These are phyloP conservation scores for Andricus curvator DNA, from an alignment of 2,888 invertebrate genomes.

Conservation along the genomic window DNA sequence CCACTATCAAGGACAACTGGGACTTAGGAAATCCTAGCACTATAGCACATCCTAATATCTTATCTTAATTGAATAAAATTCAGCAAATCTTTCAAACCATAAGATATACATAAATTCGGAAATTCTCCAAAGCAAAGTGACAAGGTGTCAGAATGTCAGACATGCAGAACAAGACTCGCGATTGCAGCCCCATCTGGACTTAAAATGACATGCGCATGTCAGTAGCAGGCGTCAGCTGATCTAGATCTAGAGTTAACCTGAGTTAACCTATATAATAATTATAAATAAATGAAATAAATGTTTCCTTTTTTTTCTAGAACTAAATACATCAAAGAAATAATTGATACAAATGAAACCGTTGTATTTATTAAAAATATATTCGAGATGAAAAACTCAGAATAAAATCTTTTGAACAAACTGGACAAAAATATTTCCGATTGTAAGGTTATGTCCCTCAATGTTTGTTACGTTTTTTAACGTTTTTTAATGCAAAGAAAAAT, in stretches of 20 bases:
- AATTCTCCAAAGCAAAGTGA: constrained; percentile 1
- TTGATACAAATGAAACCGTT: background rate
- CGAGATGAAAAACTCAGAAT: background rate
- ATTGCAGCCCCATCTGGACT: constrained; percentile 7
- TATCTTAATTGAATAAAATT: background rate
- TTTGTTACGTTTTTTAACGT: too few relatives aligned
- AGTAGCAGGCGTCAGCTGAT: background rate
- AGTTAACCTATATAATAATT: background rate
- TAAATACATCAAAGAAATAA: background rate
- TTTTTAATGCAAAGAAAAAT: background rate
- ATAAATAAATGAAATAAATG: background rate
- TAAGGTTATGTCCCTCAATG: too few relatives aligned
- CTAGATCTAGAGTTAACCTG: background rate
- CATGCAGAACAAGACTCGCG: constrained; percentile 8
- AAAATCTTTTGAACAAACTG: too few relatives aligned
- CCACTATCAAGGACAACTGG: background rate
- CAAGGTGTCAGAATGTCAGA: constrained; percentile 4
- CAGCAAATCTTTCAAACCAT: background rate
- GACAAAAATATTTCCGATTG: too few relatives aligned
- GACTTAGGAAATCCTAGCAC: background rate
- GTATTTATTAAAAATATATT: background rate
- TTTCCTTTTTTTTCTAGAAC: background rate
- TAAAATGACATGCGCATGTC: constrained; percentile 4
- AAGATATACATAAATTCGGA: background rate
- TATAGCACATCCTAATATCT: background rate